Base-by-base conservation (phyloP, 2,888 invertebrate species). In the Oscheius myriophilus region DNA sequence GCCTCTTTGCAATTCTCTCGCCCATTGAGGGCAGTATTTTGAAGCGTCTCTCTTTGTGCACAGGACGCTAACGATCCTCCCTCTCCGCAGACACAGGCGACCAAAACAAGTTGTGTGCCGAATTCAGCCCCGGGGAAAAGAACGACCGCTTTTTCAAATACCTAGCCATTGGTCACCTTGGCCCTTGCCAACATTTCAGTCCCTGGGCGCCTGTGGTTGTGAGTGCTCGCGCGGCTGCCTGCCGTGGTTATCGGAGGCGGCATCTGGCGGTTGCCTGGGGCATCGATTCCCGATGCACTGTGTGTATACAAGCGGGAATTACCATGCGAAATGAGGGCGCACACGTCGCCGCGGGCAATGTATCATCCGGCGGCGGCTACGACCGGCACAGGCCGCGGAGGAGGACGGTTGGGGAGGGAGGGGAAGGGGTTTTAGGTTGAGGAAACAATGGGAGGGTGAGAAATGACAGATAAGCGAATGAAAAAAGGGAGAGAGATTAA, bases 281-380 rank as follows among this genome's bases (percentile, higher is more conserved):
- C 69, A 62, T 69, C 69, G 62, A 62, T 69, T 62, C 57, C 59
- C 67, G 61, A 67, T 61, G 66, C 55, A 57, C 55, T 46, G 51
- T 66, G 57, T 57, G 66, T 55, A 66, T 59, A 67, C 61, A 67
- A 67, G 61, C 52, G 49, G 61, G 62, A 69, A 65, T 65, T 65
- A 65, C 65, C 65, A 65, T 65, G 45, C 65, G 57, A 65, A 65
- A 65, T 65, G 65, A 65, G 46, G 54, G 43, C 64, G 51, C 49
- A 49, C 53, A 52, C 62, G 52, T 62, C 52, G 52, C 52, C 63
- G 63, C 52, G 52, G 63, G 63, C 61, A 61, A 61, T 61, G 61
- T 61, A 61, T 61, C 61, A 61, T 61, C 61, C 25, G 18, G 26
- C 46, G n/a, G 55, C 41, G 43, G 61, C 61, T 49, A 61, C 49